Evolutionary conservation across 2,113 vertebrate species (phyloP).

Genomic region (Amazona guildingii): DNA sequence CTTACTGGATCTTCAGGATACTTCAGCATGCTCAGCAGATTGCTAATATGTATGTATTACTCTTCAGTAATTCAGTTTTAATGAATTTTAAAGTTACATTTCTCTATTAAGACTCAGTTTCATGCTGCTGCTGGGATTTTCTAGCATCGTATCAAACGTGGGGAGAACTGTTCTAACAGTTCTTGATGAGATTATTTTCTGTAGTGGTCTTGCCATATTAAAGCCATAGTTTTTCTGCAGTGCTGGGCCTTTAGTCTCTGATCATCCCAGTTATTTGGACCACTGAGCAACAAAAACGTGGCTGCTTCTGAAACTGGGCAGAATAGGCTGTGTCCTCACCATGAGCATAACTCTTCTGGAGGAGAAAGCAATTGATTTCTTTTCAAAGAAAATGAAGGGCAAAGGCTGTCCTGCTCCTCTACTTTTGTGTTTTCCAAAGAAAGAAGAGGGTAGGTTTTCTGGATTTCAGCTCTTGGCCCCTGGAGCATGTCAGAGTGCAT

Average conservation of each 20-base stretch:
- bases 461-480: neutral
- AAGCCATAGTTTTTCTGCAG: neutral
- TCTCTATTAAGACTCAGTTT: neutral
- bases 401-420: neutral
- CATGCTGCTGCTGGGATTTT: neutral
- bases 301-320: neutral
- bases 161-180: neutral
- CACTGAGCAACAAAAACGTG: neutral
- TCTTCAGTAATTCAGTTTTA: conserved; percentile 1
- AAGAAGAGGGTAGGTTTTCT: neutral
- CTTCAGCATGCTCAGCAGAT: neutral
- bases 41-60: neutral
- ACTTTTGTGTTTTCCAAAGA: neutral
- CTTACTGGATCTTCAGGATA: neutral
- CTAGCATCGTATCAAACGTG: neutral
- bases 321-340: neutral
- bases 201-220: neutral
- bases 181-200: neutral
- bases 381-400: neutral
- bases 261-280: neutral
- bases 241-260: neutral
- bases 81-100: conserved; percentile 5
- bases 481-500: neutral
- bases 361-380: neutral
- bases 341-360: neutral